Evolutionary conservation across 2,797 vertebrate species (phyloP), one percentile per base, ranked within the genome.

Genomic region (Rhinoraja longicauda): DNA sequence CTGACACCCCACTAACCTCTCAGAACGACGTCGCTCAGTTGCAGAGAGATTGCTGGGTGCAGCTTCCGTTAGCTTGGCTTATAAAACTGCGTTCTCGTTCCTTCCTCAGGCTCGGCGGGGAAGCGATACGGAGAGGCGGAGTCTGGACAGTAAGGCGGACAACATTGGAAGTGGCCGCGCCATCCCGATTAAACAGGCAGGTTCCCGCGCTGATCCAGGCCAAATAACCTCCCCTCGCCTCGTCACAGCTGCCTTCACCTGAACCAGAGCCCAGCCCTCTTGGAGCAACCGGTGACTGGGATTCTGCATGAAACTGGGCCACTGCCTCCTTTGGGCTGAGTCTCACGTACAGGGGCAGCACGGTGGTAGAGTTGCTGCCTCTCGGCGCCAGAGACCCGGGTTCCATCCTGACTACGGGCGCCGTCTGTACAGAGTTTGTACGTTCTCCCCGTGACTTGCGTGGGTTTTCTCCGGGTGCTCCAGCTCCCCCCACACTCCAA

Each of bases 141-240:
- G 96, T 13, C 94, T 96, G 19, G 98, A 99, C 76, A 95, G 96
- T 45, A 97, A 98, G 93, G 97, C 96, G 29, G 98, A 99, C 86
- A 95, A 5, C n/a, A 93, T 95, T 0, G 97, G 97, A 93, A 94
- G 96, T 0, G 95, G 94, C 12, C 96, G 98, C 0, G 97, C 97
- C 93, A 96, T 97, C 94, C 97, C 98, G 53, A 97, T 99, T 94
- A 99, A 98, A 95, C 98, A 99, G 97, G 98, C 92, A 8, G 39
- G 39, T 91, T 73, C 73, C 90, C 21, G 59, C 12, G 17, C 64
- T 72, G 36, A 29, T 9, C 26, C 70, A 26, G 26, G 45, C 32
- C 24, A 73, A 10, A 6, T 99, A 79, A 1, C 94, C 1, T 24
- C 53, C 39, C 6, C 57, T 59, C 36, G 13, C 92, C 6, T 7